Percentiles rank a stretch among this genome's conserved stretches.
phyloP scores from a whole-genome alignment of 1,140 invertebrate species.

The Drosophila lacteicornis region DNA sequence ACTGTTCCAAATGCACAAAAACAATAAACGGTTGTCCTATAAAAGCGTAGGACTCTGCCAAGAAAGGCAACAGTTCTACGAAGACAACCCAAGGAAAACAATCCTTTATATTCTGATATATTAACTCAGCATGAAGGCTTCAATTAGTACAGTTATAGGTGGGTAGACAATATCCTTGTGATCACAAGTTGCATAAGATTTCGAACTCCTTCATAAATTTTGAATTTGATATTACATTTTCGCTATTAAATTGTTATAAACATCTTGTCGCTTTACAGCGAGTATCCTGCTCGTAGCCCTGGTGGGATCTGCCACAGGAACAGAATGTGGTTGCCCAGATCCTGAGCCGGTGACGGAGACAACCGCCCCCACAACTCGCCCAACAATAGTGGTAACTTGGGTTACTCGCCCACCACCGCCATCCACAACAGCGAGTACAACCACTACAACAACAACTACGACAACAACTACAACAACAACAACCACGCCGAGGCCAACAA shows the following conservation, averaged over 20 bases:
- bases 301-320: not conserved
- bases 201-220: not conserved
- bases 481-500: not conserved
- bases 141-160: conserved; percentile 6
- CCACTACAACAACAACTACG: not conserved
- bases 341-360: not conserved
- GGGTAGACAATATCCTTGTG: not conserved
- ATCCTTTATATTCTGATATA: not conserved
- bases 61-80: conserved; percentile 11
- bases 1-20: conserved; percentile 5
- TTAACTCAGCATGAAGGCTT: conserved; percentile 1
- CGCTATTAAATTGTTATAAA: not conserved
- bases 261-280: not conserved
- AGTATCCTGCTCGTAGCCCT: conserved; percentile 16
- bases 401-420: no score
- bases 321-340: conserved; percentile 8
- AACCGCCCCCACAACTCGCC: not conserved
- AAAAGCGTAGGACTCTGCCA: not conserved
- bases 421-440: no score
- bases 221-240: not conserved
- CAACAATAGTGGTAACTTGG: no score
- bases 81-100: not conserved
- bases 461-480: not conserved
- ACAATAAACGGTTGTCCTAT: conserved; percentile 4
- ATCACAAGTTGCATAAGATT: no score